Evolutionary conservation across 2,797 vertebrate genomes (phyloP), one percentile per base, ranked within the genome.

Genomic region (Somateria mollissima): DNA sequence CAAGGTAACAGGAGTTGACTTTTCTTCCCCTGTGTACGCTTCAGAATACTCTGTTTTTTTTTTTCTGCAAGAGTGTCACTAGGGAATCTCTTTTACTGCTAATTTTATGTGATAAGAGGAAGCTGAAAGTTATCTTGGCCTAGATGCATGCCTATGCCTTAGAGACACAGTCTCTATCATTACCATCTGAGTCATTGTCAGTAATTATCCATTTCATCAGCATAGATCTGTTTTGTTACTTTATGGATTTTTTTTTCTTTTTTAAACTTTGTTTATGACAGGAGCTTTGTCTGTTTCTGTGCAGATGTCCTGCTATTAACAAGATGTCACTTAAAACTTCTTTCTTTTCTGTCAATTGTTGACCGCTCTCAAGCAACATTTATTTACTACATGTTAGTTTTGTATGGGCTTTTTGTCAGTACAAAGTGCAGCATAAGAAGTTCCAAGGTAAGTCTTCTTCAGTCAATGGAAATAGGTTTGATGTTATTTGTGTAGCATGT

Each of bases 141-240:
- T 89, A 73, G 49, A 91, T 87, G 36, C 51, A 28, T 37, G 61
- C 27, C 53, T 87, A 13, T 64, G 71, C 54, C 77, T 92, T 77
- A 36, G 47, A 22, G 34, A 41, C 2, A 1, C 30, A 32, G 11
- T 19, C 30, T 49, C 74, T 92, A 61, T 82, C 74, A 64, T 84
- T 94, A 90, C 21, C 43, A 66, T 74, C 39, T 84, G 76, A 95
- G 18, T 77, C 62, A 87, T 39, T 75, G 34, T 47, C 75, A 86
- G 27, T 64, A 81, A 89, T 91, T 81, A 64, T 37, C 80, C 61
- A 60, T 86, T 91, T 90, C 36, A 95, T 86, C 80, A 72, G 53
- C 65, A 75, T 60, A 71, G 16, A 43, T 90, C 22, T 84, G 8
- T 86, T 93, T 58, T 91, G 32, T 92, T 94, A 78, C 11, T 13